A percentile compares a stretch with the other conserved stretches of the same genome.
Conservation (phyloP, 2,888 invertebrate species). For the Drosophila monieri region DNA sequence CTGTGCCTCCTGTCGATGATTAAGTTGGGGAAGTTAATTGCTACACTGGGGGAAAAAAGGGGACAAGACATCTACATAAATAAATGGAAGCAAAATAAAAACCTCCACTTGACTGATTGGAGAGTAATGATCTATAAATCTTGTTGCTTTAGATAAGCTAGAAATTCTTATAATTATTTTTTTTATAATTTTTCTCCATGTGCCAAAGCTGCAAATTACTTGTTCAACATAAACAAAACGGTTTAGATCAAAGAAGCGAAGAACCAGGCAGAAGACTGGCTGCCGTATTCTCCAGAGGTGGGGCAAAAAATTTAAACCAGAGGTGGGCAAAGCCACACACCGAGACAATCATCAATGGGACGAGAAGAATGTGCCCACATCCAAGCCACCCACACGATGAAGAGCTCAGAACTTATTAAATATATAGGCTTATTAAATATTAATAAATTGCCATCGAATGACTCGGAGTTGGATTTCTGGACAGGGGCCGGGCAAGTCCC, state of each 20-base stretch:
- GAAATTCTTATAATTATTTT: neutral
- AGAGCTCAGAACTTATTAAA: conserved; percentile 52
- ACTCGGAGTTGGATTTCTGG: conserved; percentile 23
- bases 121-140: no score
- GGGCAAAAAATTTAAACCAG: neutral
- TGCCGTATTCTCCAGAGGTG: conserved; percentile 14
- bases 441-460: conserved; percentile 44
- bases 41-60: conserved; percentile 10
- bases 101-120: neutral
- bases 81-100: neutral
- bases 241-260: conserved; percentile 63
- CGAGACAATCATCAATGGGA: conserved; percentile 40
- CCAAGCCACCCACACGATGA: conserved; percentile 56
- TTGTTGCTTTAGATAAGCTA: neutral
- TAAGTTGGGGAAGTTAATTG: conserved; percentile 43
- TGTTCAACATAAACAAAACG: conserved; percentile 67
- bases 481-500: conserved; percentile 6
- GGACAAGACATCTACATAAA: neutral
- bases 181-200: conserved; percentile 5
- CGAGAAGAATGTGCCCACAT: conserved; percentile 49
- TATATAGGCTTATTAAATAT: conserved; percentile 53
- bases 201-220: conserved; percentile 57
- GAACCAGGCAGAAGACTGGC: conserved; percentile 14
- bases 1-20: conserved; percentile 29
- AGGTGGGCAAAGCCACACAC: conserved; percentile 41